Evolutionary conservation across 2,113 vertebrate genomes (phyloP).

Genomic region (Pardalotus punctatus): DNA sequence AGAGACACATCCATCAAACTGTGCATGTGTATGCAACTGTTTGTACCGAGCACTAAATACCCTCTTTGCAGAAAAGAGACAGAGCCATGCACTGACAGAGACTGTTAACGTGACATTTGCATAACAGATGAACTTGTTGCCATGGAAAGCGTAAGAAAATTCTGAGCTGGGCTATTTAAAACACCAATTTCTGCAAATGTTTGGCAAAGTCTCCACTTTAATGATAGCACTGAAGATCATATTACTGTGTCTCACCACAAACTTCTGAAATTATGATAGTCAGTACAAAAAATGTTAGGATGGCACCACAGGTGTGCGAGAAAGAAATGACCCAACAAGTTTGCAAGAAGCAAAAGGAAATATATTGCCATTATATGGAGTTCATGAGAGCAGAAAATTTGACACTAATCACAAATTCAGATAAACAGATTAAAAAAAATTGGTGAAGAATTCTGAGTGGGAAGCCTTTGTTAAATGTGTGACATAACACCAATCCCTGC

Average conservation of each 20-base stretch:
- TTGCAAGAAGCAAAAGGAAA: neutral
- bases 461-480: neutral
- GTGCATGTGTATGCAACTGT: neutral
- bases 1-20: neutral
- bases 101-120: neutral
- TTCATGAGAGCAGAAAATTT: neutral
- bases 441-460: neutral
- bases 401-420: neutral
- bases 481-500: neutral
- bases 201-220: neutral
- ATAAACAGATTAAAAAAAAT: neutral
- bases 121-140: constrained; percentile 48
- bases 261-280: neutral
- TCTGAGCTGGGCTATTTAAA: constrained; percentile 49
- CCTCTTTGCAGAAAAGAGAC: neutral
- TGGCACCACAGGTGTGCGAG: neutral
- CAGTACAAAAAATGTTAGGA: neutral
- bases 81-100: neutral
- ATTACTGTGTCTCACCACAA: neutral
- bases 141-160: constrained; percentile 30
- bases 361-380: neutral
- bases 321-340: neutral
- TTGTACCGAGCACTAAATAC: neutral
- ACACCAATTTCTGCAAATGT: neutral
- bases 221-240: neutral